Base-by-base conservation (phyloP, 2,888 invertebrate genomes). In the Craniophora ligustri region DNA sequence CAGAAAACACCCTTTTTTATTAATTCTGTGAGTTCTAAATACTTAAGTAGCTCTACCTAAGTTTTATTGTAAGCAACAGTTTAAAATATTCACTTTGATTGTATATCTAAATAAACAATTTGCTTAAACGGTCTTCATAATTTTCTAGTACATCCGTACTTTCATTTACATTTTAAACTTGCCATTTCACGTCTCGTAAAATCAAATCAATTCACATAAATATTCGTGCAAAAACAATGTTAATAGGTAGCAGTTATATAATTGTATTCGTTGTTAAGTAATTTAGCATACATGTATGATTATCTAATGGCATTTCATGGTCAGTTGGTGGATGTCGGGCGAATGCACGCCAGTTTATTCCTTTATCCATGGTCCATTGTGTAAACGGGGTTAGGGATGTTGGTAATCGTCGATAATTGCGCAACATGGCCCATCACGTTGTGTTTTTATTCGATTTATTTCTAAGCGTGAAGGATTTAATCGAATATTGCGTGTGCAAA, bases 251-350 rank as follows among this genome's bases (percentile, higher is more conserved):
- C n/a, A n/a, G 11, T 75, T 75, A 75, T 51, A 56, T 72, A 72
- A 72, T 39, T 42, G 31, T 47, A 48, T 53, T 39, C 23, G 63
- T 74, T 67, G 54, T 57, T 39, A 63, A 61, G 73, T 58, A 49
- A 18, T 16, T 30, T 16, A 32, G 16, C 21, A 13, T 38, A 35
- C 15, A 50, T 49, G 39, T 19, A 47, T 44, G 18, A 45, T 72
- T 72, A 72, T 72, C 58, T 67, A 74, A 72, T 15, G 53, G 18
- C 3, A 45, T 74, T 67, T 71, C 67, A 74, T 36, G 75, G 75
- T 14, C 59, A 57, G 49, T 67, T 45, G 44, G 40, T 30, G 30
- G 23, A 68, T 68, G 23, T 63, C 57, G 63, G 63, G 51, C 62
- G 56, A 59, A 35, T 30, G 41, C 48, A 55, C 41, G 62, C 45